Evolutionary conservation across 2,797 vertebrate genomes (phyloP).

Genomic region (Halcyon chelicuti): DNA sequence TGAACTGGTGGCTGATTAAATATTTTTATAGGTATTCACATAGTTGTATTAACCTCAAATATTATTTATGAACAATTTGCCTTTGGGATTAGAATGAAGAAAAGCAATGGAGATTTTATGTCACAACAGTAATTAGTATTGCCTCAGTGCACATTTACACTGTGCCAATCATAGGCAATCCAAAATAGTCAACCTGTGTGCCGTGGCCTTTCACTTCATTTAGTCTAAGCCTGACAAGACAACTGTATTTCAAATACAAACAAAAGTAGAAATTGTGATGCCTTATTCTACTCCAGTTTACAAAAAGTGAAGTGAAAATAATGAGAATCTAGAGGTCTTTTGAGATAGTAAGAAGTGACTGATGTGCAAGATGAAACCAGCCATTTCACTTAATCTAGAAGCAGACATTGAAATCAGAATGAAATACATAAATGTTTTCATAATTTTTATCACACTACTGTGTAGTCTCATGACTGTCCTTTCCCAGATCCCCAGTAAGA

Average conservation of each 20-base stretch:
- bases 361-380: background rate
- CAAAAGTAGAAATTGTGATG: background rate
- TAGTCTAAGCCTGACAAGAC: background rate
- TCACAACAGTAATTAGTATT: background rate
- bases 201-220: background rate
- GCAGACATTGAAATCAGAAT: background rate
- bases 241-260: background rate
- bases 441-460: background rate
- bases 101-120: background rate
- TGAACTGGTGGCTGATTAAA: conserved; percentile 7
- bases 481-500: background rate
- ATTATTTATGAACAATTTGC: conserved; percentile 15
- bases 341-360: background rate
- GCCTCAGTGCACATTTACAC: background rate
- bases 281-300: background rate
- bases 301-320: background rate
- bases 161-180: background rate
- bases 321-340: background rate
- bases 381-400: background rate
- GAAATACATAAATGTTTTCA: background rate
- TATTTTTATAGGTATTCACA: conserved; percentile 37
- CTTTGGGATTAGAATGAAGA: background rate
- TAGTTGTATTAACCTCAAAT: conserved; percentile 7
- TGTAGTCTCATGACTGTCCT: rapidly evolving
- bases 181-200: background rate